A percentile compares a stretch with the other conserved stretches of the same genome.
Evolutionary conservation across 1,140 invertebrate species (phyloP).

Genomic region (Trichonephila clavipes): DNA sequence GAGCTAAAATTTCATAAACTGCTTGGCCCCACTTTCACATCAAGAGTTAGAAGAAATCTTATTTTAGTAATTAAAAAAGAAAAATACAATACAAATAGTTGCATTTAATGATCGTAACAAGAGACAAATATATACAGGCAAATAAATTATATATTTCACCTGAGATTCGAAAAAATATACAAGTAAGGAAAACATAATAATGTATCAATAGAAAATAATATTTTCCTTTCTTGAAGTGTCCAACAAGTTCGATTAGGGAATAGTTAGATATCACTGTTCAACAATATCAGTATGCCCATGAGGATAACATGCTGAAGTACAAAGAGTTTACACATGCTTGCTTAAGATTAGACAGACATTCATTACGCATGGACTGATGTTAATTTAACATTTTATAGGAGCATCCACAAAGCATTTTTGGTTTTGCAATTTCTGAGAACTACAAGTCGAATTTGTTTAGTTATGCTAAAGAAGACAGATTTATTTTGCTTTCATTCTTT

Average conservation of each 20-base stretch:
- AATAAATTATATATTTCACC: conserved; percentile 22
- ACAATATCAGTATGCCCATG: background rate
- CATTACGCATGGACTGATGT: conserved; percentile 62
- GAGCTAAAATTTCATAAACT: background rate
- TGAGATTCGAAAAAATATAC: conserved; percentile 7
- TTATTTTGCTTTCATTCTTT: conserved; percentile 33
- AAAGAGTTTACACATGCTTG: conserved; percentile 21
- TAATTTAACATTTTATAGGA: conserved; percentile 46
- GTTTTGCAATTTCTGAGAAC: conserved; percentile 24
- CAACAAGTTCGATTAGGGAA: background rate
- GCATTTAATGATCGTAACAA: background rate
- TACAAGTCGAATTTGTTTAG: conserved; percentile 46
- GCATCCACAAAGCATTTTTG: conserved; percentile 35
- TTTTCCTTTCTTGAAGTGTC: background rate
- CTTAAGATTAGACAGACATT: conserved; percentile 68
- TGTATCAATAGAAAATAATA: background rate
- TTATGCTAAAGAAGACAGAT: conserved; percentile 37
- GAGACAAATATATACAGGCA: conserved; percentile 1
- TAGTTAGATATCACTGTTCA: conserved; percentile 5
- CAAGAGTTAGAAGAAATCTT: background rate
- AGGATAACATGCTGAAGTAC: conserved; percentile 31
- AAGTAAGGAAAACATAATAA: too few species aligned
- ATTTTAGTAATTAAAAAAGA: background rate
- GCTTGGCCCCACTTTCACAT: background rate
- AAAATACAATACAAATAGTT: background rate